phyloP scores from a whole-genome alignment of 2,113 vertebrate genomes.

The Chloebia gouldiae region DNA sequence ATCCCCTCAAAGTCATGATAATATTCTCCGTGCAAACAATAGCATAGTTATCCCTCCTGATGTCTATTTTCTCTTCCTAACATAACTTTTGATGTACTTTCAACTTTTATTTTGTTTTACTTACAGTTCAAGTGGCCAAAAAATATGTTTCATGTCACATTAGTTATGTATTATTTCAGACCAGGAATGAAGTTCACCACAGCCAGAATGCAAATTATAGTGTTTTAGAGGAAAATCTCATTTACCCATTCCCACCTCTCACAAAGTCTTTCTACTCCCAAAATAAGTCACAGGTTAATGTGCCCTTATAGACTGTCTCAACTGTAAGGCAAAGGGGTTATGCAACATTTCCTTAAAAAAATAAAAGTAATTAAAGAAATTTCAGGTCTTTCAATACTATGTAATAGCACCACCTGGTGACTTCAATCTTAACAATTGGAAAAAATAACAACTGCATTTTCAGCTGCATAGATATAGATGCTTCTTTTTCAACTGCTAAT shows the following conservation, averaged over 20 bases:
- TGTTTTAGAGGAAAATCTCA: neutral
- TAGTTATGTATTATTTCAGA: neutral
- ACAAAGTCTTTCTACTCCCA: neutral
- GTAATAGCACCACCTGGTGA: conserved; percentile 59
- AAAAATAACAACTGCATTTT: neutral
- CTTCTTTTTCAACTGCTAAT: neutral
- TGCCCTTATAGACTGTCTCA: neutral
- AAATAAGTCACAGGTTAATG: neutral
- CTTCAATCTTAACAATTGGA: neutral
- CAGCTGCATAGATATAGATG: neutral
- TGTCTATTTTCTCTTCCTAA: neutral
- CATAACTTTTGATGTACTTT: neutral
- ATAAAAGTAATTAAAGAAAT: neutral
- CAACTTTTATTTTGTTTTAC: neutral
- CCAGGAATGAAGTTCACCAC: neutral
- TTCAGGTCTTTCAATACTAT: neutral
- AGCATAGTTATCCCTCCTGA: neutral
- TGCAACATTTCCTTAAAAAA: neutral
- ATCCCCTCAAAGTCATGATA: neutral
- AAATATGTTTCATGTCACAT: fast-evolving
- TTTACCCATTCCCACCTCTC: neutral
- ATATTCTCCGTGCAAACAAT: neutral
- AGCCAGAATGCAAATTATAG: neutral
- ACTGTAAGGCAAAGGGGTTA: neutral
- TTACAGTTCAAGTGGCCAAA: neutral